Conservation (phyloP, 2,113 vertebrate genomes). For the Myrmecophaga tridactyla region DNA sequence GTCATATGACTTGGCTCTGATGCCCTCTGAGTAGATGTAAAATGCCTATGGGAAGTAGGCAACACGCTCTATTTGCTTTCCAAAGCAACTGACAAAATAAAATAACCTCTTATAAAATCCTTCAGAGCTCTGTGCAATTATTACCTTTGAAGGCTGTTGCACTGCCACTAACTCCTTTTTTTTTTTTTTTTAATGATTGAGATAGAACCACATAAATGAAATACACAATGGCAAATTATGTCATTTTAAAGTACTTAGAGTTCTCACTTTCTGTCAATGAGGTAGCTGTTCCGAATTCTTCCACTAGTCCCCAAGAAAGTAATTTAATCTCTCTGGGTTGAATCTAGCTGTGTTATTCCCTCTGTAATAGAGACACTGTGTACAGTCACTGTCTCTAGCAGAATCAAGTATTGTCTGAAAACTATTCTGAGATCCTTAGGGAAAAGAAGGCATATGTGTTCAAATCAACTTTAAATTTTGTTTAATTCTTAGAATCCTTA, state of each 20-base stretch:
- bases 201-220: constrained; percentile 19
- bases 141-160: constrained; percentile 3
- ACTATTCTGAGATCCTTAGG: background rate
- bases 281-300: background rate
- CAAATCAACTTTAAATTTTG: constrained; percentile 14
- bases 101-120: constrained; percentile 4
- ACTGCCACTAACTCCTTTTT: background rate
- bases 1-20: background rate
- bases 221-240: background rate
- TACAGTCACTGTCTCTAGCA: background rate
- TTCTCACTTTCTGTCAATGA: background rate
- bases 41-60: background rate
- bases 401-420: constrained; percentile 28
- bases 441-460: background rate
- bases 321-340: constrained; percentile 35
- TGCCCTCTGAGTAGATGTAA: background rate
- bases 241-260: background rate
- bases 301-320: background rate
- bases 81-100: background rate
- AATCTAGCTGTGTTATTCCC: background rate
- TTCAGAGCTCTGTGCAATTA: background rate
- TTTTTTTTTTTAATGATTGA: background rate
- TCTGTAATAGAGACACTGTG: background rate
- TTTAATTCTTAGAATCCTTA: constrained; percentile 23
- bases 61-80: background rate